Base-by-base conservation (phyloP, 2,113 vertebrate genomes). In the Rhizomys pruinosus region DNA sequence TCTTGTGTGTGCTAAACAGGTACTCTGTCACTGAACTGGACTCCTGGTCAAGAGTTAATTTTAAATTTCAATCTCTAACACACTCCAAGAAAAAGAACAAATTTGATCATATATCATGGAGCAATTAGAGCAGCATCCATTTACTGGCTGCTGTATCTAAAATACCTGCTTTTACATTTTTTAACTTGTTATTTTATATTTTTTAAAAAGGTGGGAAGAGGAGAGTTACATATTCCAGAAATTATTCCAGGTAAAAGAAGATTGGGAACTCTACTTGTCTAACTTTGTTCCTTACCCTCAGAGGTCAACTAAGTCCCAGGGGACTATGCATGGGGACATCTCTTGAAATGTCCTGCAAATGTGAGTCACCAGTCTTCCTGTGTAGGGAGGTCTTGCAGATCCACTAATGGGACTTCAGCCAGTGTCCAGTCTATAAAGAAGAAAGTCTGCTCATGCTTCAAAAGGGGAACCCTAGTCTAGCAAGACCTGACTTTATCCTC, bases 1-100 rank as follows among this genome's bases (percentile, higher is more conserved):
- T 82, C 80, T 47, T 64, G 27, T 47, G 27, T 32, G 17, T 66
- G 39, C 27, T 66, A 39, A 84, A 15, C 19, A 66, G 52, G 59
- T 16, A 39, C n/a, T 39, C 73, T 52, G 55, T 72, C 63, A 78
- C 37, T 66, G 61, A 78, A 19, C 44, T 68, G 52, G 1, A 78
- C 44, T 61, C 10, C 73, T 8, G 22, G 23, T 42, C 34, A 68
- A 55, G 7, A 57, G 47, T 12, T 78, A 71, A 73, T 66, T 72
- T 88, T 66, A 95, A 93, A 84, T 68, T 68, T 29, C 89, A 69
- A 80, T 16, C 89, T 89, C 68, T 64, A 61, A 82, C 1, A 42
- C 25, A 89, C 8, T 84, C 39, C 29, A 78, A 47, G 23, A 80
- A 91, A 64, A 11, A 91, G n/a, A 74, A 90, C 9, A 23, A 3